Evolutionary conservation across 1,140 invertebrate species (phyloP).

Genomic region (Arctopsyche grandis): DNA sequence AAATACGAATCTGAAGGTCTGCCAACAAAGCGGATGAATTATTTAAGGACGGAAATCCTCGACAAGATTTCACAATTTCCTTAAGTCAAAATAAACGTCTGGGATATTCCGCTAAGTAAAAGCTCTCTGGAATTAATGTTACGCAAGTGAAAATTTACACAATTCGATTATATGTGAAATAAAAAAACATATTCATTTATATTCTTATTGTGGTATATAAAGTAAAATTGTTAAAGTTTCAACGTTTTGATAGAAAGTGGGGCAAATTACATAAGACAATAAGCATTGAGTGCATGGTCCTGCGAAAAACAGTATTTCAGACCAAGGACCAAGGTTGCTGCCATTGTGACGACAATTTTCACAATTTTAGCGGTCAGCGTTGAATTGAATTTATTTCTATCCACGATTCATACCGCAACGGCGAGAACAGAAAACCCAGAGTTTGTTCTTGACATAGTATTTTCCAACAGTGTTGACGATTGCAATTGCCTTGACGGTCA

Average conservation of each 20-base stretch:
- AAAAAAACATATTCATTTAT: neutral
- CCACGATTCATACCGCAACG: slow-evolving; percentile 1
- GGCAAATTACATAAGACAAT: slow-evolving; percentile 41
- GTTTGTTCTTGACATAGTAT: slow-evolving; percentile 29
- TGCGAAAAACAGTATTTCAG: slow-evolving; percentile 28
- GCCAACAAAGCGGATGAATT: slow-evolving; percentile 29
- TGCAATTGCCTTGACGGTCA: slow-evolving; percentile 30
- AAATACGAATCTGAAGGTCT: slow-evolving; percentile 25
- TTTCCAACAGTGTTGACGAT: slow-evolving; percentile 18
- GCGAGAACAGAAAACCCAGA: neutral
- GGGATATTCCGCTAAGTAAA: slow-evolving; percentile 10
- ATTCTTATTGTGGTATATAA: too few relatives aligned
- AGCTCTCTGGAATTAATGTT: neutral
- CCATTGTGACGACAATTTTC: slow-evolving; percentile 23
- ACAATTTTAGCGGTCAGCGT: slow-evolving; percentile 16
- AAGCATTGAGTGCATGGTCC: slow-evolving; percentile 32
- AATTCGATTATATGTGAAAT: neutral
- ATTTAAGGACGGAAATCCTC: slow-evolving; percentile 30
- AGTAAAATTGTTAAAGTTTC: too few relatives aligned
- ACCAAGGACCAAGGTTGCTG: slow-evolving; percentile 32
- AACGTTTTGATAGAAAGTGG: slow-evolving; percentile 37
- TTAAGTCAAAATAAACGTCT: slow-evolving; percentile 24
- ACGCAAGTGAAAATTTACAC: slow-evolving; percentile 20
- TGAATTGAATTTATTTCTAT: neutral
- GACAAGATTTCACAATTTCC: slow-evolving; percentile 23